Conservation (phyloP, 2,888 invertebrate species). For the Leptogaster cylindrica region DNA sequence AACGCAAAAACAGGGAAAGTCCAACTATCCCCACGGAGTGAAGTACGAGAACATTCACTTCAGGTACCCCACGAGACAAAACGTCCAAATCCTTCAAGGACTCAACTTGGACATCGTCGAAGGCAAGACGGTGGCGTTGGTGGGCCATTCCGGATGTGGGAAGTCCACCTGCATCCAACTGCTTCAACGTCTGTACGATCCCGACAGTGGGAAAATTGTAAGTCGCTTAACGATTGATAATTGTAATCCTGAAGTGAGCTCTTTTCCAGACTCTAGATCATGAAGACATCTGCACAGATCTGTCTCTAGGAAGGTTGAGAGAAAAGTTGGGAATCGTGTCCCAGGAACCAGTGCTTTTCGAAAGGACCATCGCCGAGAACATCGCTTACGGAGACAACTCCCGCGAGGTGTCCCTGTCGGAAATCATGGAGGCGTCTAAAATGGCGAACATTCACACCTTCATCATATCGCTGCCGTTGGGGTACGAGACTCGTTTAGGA, state of each 20-base stretch:
- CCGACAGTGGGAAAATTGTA: slow-evolving; percentile 70
- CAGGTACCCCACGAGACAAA: slow-evolving; percentile 80
- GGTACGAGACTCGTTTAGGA: slow-evolving; percentile 76
- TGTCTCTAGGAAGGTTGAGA: slow-evolving; percentile 69
- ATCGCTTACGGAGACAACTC: slow-evolving; percentile 88
- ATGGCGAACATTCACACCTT: slow-evolving; percentile 88
- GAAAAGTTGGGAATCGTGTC: slow-evolving; percentile 84
- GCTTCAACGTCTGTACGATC: slow-evolving; percentile 79
- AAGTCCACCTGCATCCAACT: slow-evolving; percentile 83
- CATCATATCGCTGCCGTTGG: slow-evolving; percentile 76
- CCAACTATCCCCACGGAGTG: slow-evolving; percentile 49
- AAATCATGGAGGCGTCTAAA: slow-evolving; percentile 78
- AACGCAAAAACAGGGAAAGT: background rate
- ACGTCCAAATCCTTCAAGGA: slow-evolving; percentile 74
- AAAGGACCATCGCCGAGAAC: slow-evolving; percentile 85
- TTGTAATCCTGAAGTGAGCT: background rate
- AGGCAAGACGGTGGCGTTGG: slow-evolving; percentile 76
- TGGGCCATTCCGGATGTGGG: slow-evolving; percentile 78
- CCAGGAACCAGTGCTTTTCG: slow-evolving; percentile 90
- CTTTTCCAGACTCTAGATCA: slow-evolving; percentile 60
- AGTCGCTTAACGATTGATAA: slow-evolving; percentile 49
- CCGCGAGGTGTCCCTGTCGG: slow-evolving; percentile 68
- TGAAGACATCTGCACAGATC: slow-evolving; percentile 66
- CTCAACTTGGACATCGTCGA: slow-evolving; percentile 70
- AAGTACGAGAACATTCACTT: slow-evolving; percentile 73